Conservation (phyloP, 2,797 vertebrate genomes). For the Emydoidea blandingii region DNA sequence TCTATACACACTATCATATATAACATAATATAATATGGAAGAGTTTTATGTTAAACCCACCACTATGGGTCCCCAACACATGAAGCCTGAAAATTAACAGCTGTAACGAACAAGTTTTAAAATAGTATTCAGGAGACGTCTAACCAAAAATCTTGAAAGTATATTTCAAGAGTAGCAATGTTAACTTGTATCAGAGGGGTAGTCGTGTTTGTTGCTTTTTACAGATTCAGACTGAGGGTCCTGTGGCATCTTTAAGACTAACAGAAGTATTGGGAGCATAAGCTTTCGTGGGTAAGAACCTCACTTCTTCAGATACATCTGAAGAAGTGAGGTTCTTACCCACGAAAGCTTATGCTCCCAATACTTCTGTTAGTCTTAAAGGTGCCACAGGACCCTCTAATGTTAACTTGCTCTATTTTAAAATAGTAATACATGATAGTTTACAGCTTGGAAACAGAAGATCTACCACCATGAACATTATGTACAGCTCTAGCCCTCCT, state of each 20-base stretch:
- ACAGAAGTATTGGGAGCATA: too few relatives aligned
- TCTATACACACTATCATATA: not conserved
- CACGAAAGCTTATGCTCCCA: too few relatives aligned
- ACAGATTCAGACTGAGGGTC: too few relatives aligned
- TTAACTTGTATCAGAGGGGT: not conserved
- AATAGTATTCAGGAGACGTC: not conserved
- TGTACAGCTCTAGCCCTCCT: not conserved
- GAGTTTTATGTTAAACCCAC: not conserved
- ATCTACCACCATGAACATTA: not conserved
- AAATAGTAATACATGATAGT: conserved; percentile 22
- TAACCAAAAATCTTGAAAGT: not conserved
- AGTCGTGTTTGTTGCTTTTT: too few relatives aligned
- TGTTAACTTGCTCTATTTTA: conserved; percentile 7
- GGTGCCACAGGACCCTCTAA: not conserved
- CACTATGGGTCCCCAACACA: too few relatives aligned
- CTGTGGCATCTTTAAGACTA: too few relatives aligned
- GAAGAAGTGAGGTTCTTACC: too few relatives aligned
- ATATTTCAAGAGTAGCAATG: not conserved
- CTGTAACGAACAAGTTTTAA: accelerated
- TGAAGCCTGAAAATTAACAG: not conserved
- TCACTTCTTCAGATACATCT: too few relatives aligned
- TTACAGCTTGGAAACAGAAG: conserved; percentile 14
- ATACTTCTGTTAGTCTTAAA: too few relatives aligned
- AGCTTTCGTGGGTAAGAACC: too few relatives aligned
- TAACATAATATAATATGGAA: not conserved